Conservation (phyloP, 1,140 invertebrate species). For the Oreohelix idahoensis region DNA sequence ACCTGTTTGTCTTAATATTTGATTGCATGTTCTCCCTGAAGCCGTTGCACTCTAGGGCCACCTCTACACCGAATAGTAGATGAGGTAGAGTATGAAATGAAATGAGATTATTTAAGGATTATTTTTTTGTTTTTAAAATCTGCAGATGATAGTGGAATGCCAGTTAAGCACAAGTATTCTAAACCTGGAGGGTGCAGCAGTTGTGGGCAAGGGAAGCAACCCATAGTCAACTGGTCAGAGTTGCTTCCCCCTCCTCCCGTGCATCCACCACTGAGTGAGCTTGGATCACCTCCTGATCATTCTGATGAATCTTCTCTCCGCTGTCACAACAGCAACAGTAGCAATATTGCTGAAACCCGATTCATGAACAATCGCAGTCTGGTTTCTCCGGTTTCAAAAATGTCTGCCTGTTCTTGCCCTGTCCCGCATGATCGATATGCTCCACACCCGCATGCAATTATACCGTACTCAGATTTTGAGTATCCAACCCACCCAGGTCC, state of each 20-base stretch:
- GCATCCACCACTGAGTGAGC: slow-evolving; percentile 80
- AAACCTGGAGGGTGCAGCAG: slow-evolving; percentile 56
- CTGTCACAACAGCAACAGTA: not conserved
- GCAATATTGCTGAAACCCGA: slow-evolving; percentile 46
- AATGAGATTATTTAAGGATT: too few species aligned
- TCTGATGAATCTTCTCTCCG: slow-evolving; percentile 35
- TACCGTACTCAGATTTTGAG: slow-evolving; percentile 67
- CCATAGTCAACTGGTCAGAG: slow-evolving; percentile 83
- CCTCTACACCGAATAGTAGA: too few species aligned
- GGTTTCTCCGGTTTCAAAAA: slow-evolving; percentile 66
- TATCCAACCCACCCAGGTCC: slow-evolving; percentile 48
- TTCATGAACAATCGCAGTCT: slow-evolving; percentile 52
- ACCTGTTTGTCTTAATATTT: too few species aligned
- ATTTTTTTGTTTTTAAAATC: slow-evolving; percentile 5
- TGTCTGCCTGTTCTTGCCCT: slow-evolving; percentile 68
- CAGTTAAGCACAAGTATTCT: slow-evolving; percentile 53
- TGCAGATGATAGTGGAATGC: slow-evolving; percentile 72
- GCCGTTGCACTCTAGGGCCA: too few species aligned
- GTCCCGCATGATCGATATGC: slow-evolving; percentile 55
- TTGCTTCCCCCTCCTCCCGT: slow-evolving; percentile 83
- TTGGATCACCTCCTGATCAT: slow-evolving; percentile 40
- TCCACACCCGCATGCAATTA: slow-evolving; percentile 47
- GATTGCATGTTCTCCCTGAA: too few species aligned
- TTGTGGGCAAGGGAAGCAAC: slow-evolving; percentile 54
- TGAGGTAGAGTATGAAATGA: too few species aligned